Evolutionary conservation across 2,113 vertebrate genomes (phyloP), one percentile per base, ranked within the genome.

Genomic region (Struthidea cinerea): DNA sequence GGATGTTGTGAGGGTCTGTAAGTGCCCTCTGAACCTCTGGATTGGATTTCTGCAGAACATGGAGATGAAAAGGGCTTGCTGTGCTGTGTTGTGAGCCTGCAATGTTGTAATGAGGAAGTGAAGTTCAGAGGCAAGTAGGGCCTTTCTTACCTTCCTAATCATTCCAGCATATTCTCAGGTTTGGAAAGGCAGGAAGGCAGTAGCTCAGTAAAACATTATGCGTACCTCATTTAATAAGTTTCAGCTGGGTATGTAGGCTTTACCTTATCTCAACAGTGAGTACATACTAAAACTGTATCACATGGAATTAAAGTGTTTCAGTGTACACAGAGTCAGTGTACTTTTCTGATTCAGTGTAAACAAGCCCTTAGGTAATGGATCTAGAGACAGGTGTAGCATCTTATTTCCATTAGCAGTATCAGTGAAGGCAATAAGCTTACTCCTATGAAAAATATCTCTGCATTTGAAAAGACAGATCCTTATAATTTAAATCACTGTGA

Each of bases 1-100:
- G 4, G 30, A 8, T 1, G 1, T 59, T 47, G 56, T 1, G 5
- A 63, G 52, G 16, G 39, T 70, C 23, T 8, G 0, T 13, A 50
- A 55, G 30, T 33, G 41, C 16, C 65, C 50, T 47, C 35, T 35
- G n/a, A 64, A 79, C 10, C 24, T 56, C 73, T 52, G 10, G 16
- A 13, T 39, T 18, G 55, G 16, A 52, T 60, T 86, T 64, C 22
- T 65, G n/a, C 4, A 11, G 64, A 42, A 18, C 28, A 69, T 52
- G 16, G 26, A 79, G 17, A 49, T 24, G 55, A 50, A 84, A 69
- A 49, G 16, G 35, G 37, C 46, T 74, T 53, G 41, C 27, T 65
- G 27, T 33, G 18, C 63, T 84, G 24, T 73, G 5, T 28, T 5
- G 0, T 13, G 6, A 56, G 10, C 60, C n/a, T 64, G 22, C 30